Base-by-base conservation (phyloP, 1,140 invertebrate genomes). In the Drosophila setifemur region DNA sequence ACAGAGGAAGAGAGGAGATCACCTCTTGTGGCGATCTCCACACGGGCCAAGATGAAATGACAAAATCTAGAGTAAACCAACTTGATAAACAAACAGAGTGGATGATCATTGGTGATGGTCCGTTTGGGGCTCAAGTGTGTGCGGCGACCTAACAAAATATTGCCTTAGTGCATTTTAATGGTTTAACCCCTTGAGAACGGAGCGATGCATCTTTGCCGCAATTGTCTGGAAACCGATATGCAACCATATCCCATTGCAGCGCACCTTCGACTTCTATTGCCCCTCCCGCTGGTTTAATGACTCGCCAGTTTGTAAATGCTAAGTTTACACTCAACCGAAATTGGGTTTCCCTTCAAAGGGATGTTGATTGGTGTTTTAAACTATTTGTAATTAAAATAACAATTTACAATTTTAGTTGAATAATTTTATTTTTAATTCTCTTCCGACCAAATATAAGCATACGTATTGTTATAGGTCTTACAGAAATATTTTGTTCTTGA, bases 121-220 rank as follows among this genome's bases (percentile, higher is more conserved):
- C 53, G 49, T 55, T 71, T 76, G 57, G 21, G 16, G 8, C 25
- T 60, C 43, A 39, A 77, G 77, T 73, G 73, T 70, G 40, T 39
- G 48, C 25, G 25, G 31, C 35, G 58, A 47, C 81, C 75, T 86
- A 85, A 86, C 71, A 85, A 40, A 85, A 85, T 85, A 85, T 85
- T 85, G 57, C 76, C 72, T 76, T 86, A 87, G 75, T 75, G 82
- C 81, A 86, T 76, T 81, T 85, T 73, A 72, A 85, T 85, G 81
- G 75, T 66, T 81, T 68, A 72, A 60, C 29, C 52, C 35, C 33
- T 54, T 52, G 39, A 49, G 68, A 50, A 40, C 31, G 49, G 6
- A 8, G 28, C 44, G 73, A 85, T 83, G 78, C 79, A 82, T 85
- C 79, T 85, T 71, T 44, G 79, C 78, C 78, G 78, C 83, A 85